phyloP scores from a whole-genome alignment of 2,888 invertebrate genomes.

The Clepsis dumicolana region DNA sequence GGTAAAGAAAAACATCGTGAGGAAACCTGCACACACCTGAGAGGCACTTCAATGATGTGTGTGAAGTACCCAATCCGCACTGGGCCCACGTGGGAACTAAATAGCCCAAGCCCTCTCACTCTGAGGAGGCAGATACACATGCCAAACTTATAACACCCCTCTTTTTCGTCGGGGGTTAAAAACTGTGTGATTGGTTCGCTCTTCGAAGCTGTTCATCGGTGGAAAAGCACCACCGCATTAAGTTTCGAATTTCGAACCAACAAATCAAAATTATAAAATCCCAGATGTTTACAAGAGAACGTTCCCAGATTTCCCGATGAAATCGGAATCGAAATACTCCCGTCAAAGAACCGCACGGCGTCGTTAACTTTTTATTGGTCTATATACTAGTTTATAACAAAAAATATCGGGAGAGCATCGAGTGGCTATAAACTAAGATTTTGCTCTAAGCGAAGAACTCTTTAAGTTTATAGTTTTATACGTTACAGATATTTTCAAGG shows the following conservation, averaged over 20 bases:
- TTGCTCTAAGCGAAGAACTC: conserved; percentile 11
- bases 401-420: conserved; percentile 60
- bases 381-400: conserved; percentile 69
- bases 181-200: no score
- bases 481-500: not conserved
- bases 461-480: conserved; percentile 4
- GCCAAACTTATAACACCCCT: no score
- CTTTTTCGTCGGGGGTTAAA: no score
- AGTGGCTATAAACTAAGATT: conserved; percentile 44
- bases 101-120: no score
- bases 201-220: no score
- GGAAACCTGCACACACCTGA: no score
- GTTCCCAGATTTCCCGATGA: conserved; percentile 36
- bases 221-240: no score
- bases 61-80: no score
- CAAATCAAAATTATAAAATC: conserved; percentile 5
- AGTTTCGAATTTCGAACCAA: not conserved
- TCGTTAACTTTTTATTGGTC: conserved; percentile 67
- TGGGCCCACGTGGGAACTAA: no score
- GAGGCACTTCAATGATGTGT: no score
- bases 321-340: conserved; percentile 47
- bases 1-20: no score
- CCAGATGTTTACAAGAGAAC: conserved; percentile 23
- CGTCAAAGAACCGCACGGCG: conserved; percentile 53
- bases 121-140: no score